Conservation (phyloP, 2,797 vertebrate genomes). For the Gymnopithys bicolor region DNA sequence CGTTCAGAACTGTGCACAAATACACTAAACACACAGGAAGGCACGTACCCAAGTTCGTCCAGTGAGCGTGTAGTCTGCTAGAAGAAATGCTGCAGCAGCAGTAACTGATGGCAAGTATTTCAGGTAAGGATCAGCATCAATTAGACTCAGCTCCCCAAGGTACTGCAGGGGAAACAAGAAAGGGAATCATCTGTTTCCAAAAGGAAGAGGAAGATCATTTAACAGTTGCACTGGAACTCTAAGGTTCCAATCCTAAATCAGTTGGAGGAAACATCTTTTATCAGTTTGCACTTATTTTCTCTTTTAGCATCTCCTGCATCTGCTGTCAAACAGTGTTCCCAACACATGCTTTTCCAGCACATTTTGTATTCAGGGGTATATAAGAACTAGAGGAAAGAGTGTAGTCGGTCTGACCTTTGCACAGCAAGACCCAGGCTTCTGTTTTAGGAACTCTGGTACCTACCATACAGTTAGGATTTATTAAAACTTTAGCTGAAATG, state of each 20-base stretch:
- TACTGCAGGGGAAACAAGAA: conserved; percentile 78
- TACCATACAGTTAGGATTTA: neutral
- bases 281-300: neutral
- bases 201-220: neutral
- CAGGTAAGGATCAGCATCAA: conserved; percentile 93
- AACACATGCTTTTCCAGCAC: neutral
- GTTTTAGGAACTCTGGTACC: neutral
- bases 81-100: conserved; percentile 88
- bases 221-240: neutral
- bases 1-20: accelerated
- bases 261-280: neutral
- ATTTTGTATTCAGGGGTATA: neutral
- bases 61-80: conserved; percentile 87
- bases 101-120: conserved; percentile 93
- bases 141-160: conserved; percentile 91
- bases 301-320: neutral
- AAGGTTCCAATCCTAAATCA: neutral
- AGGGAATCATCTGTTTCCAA: neutral
- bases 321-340: neutral
- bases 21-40: neutral
- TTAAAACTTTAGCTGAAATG: neutral
- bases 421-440: neutral
- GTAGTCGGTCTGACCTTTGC: neutral
- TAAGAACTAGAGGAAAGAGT: neutral
- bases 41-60: conserved; percentile 78